Conservation (phyloP, 2,113 vertebrate species). For the Dromiciops gliroides region DNA sequence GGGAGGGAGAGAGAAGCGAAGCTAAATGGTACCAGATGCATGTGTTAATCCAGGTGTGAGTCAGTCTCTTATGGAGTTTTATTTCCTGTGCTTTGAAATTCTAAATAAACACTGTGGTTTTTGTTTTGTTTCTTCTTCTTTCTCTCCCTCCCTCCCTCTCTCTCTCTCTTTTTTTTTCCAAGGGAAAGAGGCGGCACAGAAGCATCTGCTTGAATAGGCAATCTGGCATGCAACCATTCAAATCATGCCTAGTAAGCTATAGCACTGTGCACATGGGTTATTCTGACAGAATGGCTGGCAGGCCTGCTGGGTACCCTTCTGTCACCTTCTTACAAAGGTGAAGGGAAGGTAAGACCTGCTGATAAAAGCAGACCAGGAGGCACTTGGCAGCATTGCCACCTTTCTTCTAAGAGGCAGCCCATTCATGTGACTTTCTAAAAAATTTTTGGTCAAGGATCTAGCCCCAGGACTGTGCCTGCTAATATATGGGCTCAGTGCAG, state of each 20-base stretch:
- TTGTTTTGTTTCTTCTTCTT: not conserved
- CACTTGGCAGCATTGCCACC: not conserved
- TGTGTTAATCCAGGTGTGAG: not conserved
- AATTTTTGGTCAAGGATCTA: not conserved
- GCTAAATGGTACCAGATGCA: not conserved
- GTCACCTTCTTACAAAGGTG: slow-evolving; percentile 5
- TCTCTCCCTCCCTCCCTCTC: not conserved
- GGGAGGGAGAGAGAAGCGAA: not conserved
- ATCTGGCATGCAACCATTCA: not conserved
- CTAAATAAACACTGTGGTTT: not conserved
- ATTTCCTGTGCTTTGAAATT: not conserved
- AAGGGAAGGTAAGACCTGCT: not conserved
- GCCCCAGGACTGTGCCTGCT: slow-evolving; percentile 3
- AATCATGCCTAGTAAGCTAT: not conserved
- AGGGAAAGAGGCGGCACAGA: not conserved
- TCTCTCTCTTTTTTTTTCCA: not conserved
- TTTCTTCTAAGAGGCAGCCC: not conserved
- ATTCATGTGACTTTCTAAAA: slow-evolving; percentile 15
- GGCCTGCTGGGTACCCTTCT: slow-evolving; percentile 41
- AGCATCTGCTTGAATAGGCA: not conserved
- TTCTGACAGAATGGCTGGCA: not conserved
- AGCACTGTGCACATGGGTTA: not conserved
- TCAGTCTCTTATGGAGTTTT: not conserved
- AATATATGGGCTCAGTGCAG: not conserved
- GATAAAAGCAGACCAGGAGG: not conserved